A percentile compares a stretch with the other conserved stretches of the same genome.
These are phyloP conservation scores for Bryconaethiops microstoma DNA, from an alignment of 2,797 vertebrate species.

Conservation along the genomic window DNA sequence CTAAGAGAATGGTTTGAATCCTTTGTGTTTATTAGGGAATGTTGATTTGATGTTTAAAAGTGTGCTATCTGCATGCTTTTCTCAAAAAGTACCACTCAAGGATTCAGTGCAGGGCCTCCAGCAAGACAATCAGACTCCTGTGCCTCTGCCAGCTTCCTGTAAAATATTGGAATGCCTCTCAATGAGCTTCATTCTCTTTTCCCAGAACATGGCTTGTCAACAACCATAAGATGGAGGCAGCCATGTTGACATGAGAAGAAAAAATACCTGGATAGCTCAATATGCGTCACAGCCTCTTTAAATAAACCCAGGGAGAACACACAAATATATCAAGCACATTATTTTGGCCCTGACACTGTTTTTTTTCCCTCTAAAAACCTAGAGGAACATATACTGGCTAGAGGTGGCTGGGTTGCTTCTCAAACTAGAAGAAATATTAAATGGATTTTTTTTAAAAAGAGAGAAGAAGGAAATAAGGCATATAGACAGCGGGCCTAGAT, in stretches of 20 bases:
- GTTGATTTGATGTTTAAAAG: conserved; percentile 22
- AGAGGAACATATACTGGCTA: conserved; percentile 8
- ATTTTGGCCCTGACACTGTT: conserved; percentile 23
- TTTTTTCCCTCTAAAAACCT: conserved; percentile 34
- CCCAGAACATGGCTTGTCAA: conserved; percentile 59
- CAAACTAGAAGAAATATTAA: conserved; percentile 50
- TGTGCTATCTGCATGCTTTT: not conserved
- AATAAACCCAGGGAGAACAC: conserved; percentile 52
- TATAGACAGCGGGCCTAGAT: conserved; percentile 29
- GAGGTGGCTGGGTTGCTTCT: conserved; percentile 43
- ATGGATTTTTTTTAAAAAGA: conserved; percentile 14
- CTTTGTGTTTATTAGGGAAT: not conserved
- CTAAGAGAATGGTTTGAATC: not conserved
- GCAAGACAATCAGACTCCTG: conserved; percentile 63
- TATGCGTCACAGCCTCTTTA: conserved; percentile 57
- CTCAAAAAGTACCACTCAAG: not conserved
- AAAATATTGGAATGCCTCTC: conserved; percentile 47
- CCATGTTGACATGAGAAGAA: conserved; percentile 41
- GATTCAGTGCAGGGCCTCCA: conserved; percentile 58
- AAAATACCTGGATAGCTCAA: conserved; percentile 32
- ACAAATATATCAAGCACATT: conserved; percentile 46
- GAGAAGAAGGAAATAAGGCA: conserved; percentile 40
- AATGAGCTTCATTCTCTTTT: conserved; percentile 51
- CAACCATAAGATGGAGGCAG: conserved; percentile 33
- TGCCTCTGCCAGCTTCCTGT: conserved; percentile 64